Conservation (phyloP, 2,113 vertebrate species). For the Sinocyclocheilus rhinocerous region DNA sequence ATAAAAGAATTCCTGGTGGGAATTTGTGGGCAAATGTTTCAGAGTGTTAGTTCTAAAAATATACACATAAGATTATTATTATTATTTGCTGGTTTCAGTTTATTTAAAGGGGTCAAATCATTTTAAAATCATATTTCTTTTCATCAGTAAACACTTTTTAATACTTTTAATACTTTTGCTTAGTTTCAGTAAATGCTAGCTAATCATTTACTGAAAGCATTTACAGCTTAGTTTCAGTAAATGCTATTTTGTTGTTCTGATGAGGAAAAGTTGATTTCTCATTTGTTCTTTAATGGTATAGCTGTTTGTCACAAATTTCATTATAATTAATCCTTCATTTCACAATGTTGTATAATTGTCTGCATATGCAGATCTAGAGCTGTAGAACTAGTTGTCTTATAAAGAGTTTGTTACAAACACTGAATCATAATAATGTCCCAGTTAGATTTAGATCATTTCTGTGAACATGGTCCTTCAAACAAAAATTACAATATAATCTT, state of each 20-base stretch:
- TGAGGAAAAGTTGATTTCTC: too few species aligned
- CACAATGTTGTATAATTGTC: background rate
- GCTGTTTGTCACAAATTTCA: background rate
- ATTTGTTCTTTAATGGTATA: background rate
- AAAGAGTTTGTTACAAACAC: too few species aligned
- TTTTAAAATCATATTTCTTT: too few species aligned
- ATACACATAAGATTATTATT: background rate
- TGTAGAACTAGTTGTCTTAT: too few species aligned
- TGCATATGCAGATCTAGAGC: background rate
- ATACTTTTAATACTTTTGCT: too few species aligned
- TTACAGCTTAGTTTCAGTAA: background rate
- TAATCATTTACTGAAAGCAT: too few species aligned
- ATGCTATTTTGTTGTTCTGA: background rate
- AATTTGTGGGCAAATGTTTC: background rate
- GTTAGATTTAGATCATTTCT: background rate
- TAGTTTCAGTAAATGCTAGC: background rate
- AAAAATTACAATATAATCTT: background rate
- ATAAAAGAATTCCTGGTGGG: slow-evolving; percentile 4
- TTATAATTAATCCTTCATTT: background rate
- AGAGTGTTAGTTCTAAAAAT: background rate
- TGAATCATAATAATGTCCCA: too few species aligned
- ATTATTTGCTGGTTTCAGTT: background rate
- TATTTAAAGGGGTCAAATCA: too few species aligned
- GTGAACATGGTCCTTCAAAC: background rate
- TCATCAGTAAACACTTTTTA: too few species aligned